Percentiles rank a stretch among this genome's conserved stretches.
Evolutionary conservation across 1,140 invertebrate species (phyloP).

Genomic region (Drosophila seguyi): DNA sequence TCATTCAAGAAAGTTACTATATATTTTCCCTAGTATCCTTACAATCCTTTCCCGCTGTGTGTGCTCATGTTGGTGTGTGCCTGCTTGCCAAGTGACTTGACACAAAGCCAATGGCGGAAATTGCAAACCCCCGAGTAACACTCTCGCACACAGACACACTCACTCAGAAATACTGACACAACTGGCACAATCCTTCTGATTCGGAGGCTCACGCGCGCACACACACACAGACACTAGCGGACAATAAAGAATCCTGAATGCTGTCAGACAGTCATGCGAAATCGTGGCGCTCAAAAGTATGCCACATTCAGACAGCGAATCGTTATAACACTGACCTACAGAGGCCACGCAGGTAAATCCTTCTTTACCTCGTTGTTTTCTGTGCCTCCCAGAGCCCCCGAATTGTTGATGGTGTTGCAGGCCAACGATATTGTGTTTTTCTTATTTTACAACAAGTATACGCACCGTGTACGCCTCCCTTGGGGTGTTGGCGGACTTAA

Average conservation of each 20-base stretch:
- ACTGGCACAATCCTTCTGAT: conserved; percentile 11
- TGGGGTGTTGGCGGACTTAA: conserved; percentile 30
- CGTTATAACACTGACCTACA: conserved; percentile 80
- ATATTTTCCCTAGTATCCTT: neutral
- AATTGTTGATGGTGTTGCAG: conserved; percentile 30
- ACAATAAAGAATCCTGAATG: conserved; percentile 42
- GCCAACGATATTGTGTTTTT: too few species aligned
- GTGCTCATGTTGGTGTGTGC: conserved; percentile 2
- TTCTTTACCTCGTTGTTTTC: conserved; percentile 4
- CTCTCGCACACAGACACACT: conserved; percentile 12
- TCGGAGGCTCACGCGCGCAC: conserved; percentile 12
- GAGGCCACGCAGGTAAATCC: conserved; percentile 50
- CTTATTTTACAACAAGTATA: conserved; percentile 34
- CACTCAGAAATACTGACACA: conserved; percentile 19
- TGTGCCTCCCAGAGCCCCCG: neutral
- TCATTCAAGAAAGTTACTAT: neutral
- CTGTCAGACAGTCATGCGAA: conserved; percentile 60
- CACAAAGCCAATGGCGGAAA: conserved; percentile 76
- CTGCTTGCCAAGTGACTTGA: conserved; percentile 70
- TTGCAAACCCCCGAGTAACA: conserved; percentile 47
- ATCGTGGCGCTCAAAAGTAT: conserved; percentile 59
- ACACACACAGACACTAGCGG: conserved; percentile 1
- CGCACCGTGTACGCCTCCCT: conserved; percentile 41
- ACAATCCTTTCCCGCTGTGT: conserved; percentile 4
- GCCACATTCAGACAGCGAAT: conserved; percentile 58